Percentiles rank a stretch among this genome's conserved stretches.
Conservation (phyloP, 2,113 vertebrate species). For the Herpetotheres cachinnans region DNA sequence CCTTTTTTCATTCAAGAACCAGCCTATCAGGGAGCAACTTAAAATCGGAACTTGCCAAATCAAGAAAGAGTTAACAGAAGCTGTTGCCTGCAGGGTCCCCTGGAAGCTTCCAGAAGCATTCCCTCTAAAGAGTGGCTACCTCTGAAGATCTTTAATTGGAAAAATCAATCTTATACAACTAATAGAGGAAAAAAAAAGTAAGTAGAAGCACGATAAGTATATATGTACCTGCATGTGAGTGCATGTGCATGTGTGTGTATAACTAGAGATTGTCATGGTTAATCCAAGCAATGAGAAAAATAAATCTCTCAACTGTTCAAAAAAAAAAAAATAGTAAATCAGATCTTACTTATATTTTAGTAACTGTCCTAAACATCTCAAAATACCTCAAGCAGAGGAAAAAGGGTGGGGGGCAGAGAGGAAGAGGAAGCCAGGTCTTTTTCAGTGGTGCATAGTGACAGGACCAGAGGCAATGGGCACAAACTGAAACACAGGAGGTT, state of each 20-base stretch:
- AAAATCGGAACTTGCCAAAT: not conserved
- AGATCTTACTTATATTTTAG: not conserved
- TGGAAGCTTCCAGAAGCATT: not conserved
- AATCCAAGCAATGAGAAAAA: not conserved
- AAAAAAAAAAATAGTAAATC: not conserved
- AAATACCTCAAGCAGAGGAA: rapidly evolving
- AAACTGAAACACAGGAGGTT: not conserved
- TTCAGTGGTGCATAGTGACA: not conserved
- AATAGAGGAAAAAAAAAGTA: not conserved
- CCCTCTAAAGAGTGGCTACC: rapidly evolving
- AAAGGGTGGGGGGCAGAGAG: rapidly evolving
- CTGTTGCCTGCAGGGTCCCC: not conserved
- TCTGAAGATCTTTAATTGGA: not conserved
- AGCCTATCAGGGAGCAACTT: not conserved
- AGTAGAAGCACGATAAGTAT: not conserved
- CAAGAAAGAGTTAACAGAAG: not conserved
- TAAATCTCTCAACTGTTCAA: not conserved
- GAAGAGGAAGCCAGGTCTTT: not conserved
- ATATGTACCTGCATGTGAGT: not conserved
- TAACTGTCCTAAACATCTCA: not conserved
- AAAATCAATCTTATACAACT: not conserved
- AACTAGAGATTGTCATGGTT: not conserved
- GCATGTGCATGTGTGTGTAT: not conserved
- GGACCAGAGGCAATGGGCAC: not conserved
- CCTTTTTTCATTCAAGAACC: not conserved